Evolutionary conservation across 1,140 invertebrate genomes (phyloP).

Genomic region (Brachionus paranguensis): DNA sequence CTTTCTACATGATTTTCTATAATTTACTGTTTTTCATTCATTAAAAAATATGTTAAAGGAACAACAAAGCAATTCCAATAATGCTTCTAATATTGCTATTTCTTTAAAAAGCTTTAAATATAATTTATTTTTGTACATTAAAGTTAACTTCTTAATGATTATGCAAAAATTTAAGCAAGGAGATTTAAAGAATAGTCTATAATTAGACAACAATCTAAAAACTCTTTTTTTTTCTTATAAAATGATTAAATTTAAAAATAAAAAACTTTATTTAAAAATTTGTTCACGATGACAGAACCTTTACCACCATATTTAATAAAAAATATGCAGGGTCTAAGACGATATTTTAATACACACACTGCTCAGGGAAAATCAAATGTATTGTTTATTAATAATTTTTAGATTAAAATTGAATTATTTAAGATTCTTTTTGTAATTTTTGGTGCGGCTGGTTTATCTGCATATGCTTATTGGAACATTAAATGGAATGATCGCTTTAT

Average conservation of each 20-base stretch:
- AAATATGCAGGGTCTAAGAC: not conserved
- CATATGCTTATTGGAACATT: not conserved
- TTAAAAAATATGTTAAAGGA: no score
- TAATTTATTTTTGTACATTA: no score
- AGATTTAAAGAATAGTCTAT: not conserved
- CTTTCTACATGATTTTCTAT: no score
- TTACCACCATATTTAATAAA: not conserved
- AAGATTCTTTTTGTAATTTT: not conserved
- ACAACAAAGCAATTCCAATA: no score
- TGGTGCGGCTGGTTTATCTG: not conserved
- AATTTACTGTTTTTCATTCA: no score
- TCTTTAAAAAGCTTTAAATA: no score
- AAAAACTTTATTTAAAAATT: not conserved
- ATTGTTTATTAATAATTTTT: not conserved
- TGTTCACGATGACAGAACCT: not conserved
- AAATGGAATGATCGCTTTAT: not conserved
- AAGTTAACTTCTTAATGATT: no score
- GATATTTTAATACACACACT: not conserved
- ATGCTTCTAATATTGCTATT: no score
- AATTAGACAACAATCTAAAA: not conserved
- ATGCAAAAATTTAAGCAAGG: no score
- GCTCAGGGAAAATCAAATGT: slow-evolving; percentile 27
- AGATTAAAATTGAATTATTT: not conserved
- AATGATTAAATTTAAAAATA: not conserved
- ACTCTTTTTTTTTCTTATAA: not conserved